Base-by-base conservation (phyloP, 1,140 invertebrate genomes). In the Bombus picipes region DNA sequence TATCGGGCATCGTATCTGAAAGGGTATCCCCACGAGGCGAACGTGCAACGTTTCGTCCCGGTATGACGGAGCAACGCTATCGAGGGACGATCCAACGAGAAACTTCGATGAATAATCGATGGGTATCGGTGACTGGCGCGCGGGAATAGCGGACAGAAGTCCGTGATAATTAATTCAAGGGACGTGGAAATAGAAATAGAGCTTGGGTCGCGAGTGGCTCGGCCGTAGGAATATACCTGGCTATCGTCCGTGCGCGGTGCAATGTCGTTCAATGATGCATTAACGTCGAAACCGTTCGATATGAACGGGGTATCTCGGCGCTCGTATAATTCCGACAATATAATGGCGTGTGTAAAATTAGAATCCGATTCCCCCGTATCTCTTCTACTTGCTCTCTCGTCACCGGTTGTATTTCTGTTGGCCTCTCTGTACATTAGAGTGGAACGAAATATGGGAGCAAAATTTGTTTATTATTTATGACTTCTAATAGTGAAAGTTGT, bases 121-220 rank as follows among this genome's bases (percentile, higher is more conserved):
- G 65, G 79, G n/a, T 76, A 88, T 87, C 85, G 85, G 71, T 81
- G 66, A 88, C 87, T 73, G 87, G 72, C 25, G 76, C 68, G 65
- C 59, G 47, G 77, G 83, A 78, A 41, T 53, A 72, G 43, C 86
- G 73, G 39, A 68, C 87, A 79, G 78, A 87, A 88, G 85, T 83
- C 37, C 70, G 71, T 39, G 59, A 88, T 88, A 82, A 88, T 88
- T 82, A 81, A 88, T 87, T 88, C 87, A 87, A 28, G n/a, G 75
- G 39, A 77, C 72, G 72, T 77, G 87, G 84, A 88, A 88, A 88
- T 83, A 81, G 87, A 88, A 88, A 83, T 76, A 87, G 71, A 71
- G 43, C 34, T 22, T 65, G 53, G 53, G 37, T 28, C 25, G 65
- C 65, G 34, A 32, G 41, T n/a, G n/a, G 3, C 47, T 53, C n/a